These are phyloP conservation scores for Sepioteuthis lessoniana DNA, from an alignment of 2,888 invertebrate species.

Conservation along the genomic window DNA sequence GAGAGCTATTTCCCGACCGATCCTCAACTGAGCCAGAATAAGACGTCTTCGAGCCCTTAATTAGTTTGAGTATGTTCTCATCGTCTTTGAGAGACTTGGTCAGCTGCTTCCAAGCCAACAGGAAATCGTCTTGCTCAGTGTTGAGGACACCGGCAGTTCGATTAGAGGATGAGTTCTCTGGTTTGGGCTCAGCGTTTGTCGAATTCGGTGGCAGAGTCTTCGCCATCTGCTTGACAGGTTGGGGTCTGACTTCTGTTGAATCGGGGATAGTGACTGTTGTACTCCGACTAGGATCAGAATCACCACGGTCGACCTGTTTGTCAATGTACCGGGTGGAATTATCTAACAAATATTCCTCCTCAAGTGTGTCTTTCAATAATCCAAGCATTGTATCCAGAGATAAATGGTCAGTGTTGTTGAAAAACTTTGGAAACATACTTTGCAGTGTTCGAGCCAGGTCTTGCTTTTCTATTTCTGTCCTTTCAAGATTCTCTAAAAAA, in stretches of 20 bases:
- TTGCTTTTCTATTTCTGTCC: constrained; percentile 57
- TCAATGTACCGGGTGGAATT: background rate
- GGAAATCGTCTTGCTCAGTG: background rate
- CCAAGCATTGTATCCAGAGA: constrained; percentile 59
- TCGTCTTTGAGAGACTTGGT: background rate
- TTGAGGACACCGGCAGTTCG: background rate
- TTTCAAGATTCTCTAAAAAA: constrained; percentile 61
- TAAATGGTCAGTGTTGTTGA: constrained; percentile 55
- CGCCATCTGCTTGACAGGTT: background rate
- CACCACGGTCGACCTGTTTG: background rate
- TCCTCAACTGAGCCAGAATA: background rate
- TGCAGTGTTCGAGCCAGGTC: constrained; percentile 54
- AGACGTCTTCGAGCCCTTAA: background rate
- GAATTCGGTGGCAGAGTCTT: background rate
- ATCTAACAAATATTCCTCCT: background rate
- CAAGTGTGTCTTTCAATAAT: constrained; percentile 50
- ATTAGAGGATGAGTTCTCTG: background rate
- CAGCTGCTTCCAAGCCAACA: background rate
- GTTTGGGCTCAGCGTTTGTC: background rate
- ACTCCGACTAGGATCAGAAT: background rate
- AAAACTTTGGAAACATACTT: constrained; percentile 56
- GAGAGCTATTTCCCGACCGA: background rate
- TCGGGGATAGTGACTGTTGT: background rate
- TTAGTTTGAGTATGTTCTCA: background rate
- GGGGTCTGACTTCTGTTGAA: background rate